A percentile compares a stretch with the other conserved stretches of the same genome.
Evolutionary conservation across 2,113 vertebrate species (phyloP).

Genomic region (Pithys albifrons): DNA sequence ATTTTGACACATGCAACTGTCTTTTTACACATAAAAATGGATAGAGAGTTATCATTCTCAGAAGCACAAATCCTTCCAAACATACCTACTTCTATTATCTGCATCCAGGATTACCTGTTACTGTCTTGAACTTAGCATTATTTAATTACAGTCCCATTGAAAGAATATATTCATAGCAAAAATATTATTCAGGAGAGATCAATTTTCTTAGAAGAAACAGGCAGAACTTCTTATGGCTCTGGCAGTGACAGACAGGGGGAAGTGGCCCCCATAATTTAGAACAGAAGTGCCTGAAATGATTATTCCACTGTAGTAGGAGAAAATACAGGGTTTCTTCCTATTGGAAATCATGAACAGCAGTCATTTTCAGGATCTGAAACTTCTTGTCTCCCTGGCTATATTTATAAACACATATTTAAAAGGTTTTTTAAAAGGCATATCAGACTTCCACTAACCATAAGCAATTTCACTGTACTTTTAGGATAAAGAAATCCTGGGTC

Average conservation of each 20-base stretch:
- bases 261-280: background rate
- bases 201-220: background rate
- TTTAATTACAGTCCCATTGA: background rate
- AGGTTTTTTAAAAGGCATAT: background rate
- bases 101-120: background rate
- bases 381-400: background rate
- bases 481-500: background rate
- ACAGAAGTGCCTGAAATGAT: background rate
- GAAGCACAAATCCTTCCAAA: background rate
- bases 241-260: background rate
- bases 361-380: background rate
- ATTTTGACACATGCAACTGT: background rate
- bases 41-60: background rate
- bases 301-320: fast-evolving
- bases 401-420: background rate
- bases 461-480: background rate
- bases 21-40: background rate
- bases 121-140: background rate
- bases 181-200: background rate
- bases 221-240: background rate
- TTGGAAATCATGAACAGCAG: background rate
- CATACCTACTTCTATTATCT: background rate
- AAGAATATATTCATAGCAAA: background rate
- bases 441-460: background rate
- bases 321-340: background rate